Evolutionary conservation across 1,140 invertebrate genomes (phyloP).

Genomic region (Muscidifurax raptorellus): DNA sequence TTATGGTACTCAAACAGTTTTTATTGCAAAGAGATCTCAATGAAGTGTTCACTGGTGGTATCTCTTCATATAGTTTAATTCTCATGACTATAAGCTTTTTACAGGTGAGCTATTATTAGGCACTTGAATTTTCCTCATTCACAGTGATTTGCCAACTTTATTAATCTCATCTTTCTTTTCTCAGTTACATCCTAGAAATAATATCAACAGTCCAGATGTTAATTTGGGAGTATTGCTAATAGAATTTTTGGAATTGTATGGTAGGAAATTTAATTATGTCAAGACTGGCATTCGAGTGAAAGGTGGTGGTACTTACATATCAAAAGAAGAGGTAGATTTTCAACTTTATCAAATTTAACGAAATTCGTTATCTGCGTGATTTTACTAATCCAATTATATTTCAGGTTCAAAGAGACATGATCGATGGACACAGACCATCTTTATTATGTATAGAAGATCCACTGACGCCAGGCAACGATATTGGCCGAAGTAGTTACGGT

Average conservation of each 20-base stretch:
- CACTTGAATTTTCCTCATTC: background rate
- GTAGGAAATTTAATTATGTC: constrained; percentile 96
- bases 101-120: constrained; percentile 79
- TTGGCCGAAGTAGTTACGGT: constrained; percentile 97
- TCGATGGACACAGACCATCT: constrained; percentile 93
- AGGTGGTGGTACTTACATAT: constrained; percentile 94
- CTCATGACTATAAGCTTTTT: constrained; percentile 99
- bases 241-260: constrained; percentile 98
- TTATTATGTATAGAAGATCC: constrained; percentile 98
- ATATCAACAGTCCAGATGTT: constrained; percentile 78
- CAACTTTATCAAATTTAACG: background rate
- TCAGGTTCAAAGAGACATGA: constrained; percentile 90
- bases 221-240: constrained; percentile 97
- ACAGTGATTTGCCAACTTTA: background rate
- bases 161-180: constrained; percentile 49
- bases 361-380: background rate
- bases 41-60: constrained; percentile 99
- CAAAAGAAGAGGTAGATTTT: constrained; percentile 89
- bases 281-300: constrained; percentile 96
- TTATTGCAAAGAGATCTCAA: constrained; percentile 97
- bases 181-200: constrained; percentile 84
- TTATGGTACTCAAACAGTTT: constrained; percentile 98
- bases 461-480: constrained; percentile 95
- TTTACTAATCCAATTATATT: constrained; percentile 41
- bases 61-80: constrained; percentile 98